These are phyloP conservation scores for Drosophila phalerata DNA, from an alignment of 2,888 invertebrate species.

Conservation along the genomic window DNA sequence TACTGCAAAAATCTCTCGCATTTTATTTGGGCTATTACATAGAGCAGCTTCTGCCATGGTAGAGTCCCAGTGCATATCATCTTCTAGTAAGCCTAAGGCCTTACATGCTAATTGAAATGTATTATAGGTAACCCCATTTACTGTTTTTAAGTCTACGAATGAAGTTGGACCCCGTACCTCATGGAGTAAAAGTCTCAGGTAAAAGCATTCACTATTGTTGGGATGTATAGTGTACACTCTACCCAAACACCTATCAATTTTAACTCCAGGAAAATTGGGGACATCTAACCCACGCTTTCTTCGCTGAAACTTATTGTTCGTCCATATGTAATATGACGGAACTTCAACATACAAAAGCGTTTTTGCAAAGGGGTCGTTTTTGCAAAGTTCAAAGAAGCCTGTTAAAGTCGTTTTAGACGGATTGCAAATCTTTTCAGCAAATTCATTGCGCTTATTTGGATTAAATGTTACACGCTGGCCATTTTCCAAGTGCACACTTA, in stretches of 20 bases:
- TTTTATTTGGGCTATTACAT: background rate
- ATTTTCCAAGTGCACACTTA: no score
- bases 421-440: no score
- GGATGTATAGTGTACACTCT: background rate
- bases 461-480: no score
- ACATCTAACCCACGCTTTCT: background rate
- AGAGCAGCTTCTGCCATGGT: background rate
- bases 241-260: background rate
- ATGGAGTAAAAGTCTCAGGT: background rate
- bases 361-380: no score
- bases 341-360: no score
- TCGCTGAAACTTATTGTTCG: background rate
- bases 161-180: background rate
- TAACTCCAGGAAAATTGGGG: background rate
- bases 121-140: no score
- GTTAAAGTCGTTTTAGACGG: no score
- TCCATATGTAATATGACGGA: no score
- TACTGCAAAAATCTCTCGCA: background rate
- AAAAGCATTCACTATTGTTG: background rate
- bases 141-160: background rate
- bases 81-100: background rate
- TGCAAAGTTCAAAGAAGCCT: no score
- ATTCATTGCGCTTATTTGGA: no score
- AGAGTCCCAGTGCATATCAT: constrained; percentile 1
- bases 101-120: background rate